These are phyloP conservation scores for Oreochromis spilurus DNA, from an alignment of 2,113 vertebrate species.

Conservation along the genomic window DNA sequence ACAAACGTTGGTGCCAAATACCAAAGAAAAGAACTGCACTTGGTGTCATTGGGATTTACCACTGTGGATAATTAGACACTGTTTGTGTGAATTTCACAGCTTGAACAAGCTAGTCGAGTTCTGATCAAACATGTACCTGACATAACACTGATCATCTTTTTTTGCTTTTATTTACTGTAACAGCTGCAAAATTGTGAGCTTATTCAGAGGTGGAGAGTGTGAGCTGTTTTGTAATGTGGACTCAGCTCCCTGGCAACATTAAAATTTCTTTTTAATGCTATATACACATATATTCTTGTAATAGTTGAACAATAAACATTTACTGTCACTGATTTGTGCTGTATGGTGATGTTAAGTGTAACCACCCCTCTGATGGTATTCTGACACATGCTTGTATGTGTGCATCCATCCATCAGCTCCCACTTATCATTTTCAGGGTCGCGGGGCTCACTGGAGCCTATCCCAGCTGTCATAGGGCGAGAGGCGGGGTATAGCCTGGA, in stretches of 20 bases:
- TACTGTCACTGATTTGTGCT: not conserved
- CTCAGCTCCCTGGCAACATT: not conserved
- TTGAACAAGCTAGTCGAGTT: not conserved
- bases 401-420: not conserved
- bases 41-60: accelerated
- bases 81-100: not conserved
- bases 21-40: too few species aligned
- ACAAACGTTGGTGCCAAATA: too few species aligned
- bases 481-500: not conserved
- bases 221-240: not conserved
- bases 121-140: not conserved
- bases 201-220: not conserved
- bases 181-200: not conserved
- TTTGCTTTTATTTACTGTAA: not conserved
- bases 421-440: not conserved
- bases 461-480: accelerated
- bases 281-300: not conserved
- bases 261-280: not conserved
- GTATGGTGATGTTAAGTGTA: not conserved
- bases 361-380: not conserved
- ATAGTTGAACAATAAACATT: not conserved
- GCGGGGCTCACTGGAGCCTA: not conserved
- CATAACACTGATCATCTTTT: not conserved
- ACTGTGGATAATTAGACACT: not conserved
- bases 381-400: too few species aligned